phyloP scores from a whole-genome alignment of 2,888 invertebrate species.

The Sinodicranocentrus sp. region DNA sequence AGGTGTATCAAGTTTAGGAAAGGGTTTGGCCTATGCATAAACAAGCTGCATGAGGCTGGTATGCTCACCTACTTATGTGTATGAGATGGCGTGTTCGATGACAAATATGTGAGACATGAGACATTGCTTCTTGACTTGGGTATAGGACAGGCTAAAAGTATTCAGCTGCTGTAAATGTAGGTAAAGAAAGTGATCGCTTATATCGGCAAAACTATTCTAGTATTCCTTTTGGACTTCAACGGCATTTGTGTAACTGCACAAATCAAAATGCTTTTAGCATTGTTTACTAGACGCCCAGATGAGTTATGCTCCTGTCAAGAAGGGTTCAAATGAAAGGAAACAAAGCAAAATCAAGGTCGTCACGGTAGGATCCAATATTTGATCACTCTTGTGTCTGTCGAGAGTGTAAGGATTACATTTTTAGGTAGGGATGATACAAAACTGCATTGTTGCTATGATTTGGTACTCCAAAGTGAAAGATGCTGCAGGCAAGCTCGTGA shows the following conservation, averaged over 20 bases:
- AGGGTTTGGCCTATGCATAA: conserved; percentile 1
- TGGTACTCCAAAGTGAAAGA: too few relatives aligned
- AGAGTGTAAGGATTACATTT: not conserved
- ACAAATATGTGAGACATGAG: conserved; percentile 3
- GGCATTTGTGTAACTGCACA: conserved; percentile 12
- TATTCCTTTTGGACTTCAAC: not conserved
- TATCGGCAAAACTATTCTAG: not conserved
- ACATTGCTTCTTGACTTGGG: conserved; percentile 8
- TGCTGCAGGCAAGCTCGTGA: conserved; percentile 1
- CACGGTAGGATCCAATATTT: conserved; percentile 49
- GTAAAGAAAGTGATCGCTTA: conserved; percentile 1
- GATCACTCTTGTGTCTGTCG: conserved; percentile 29
- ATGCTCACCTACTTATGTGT: too few relatives aligned
- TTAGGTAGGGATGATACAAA: too few relatives aligned
- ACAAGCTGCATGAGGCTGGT: too few relatives aligned
- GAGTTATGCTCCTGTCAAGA: conserved; percentile 44
- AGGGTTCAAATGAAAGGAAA: conserved; percentile 54
- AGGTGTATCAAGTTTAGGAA: not conserved
- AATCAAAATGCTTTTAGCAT: conserved; percentile 27
- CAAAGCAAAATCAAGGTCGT: conserved; percentile 61
- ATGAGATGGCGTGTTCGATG: not conserved
- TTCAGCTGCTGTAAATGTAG: not conserved
- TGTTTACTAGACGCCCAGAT: conserved; percentile 42
- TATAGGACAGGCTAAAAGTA: not conserved
- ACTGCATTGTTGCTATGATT: too few relatives aligned